phyloP scores from a whole-genome alignment of 2,113 vertebrate species.

The Sylvilagus bachmani region DNA sequence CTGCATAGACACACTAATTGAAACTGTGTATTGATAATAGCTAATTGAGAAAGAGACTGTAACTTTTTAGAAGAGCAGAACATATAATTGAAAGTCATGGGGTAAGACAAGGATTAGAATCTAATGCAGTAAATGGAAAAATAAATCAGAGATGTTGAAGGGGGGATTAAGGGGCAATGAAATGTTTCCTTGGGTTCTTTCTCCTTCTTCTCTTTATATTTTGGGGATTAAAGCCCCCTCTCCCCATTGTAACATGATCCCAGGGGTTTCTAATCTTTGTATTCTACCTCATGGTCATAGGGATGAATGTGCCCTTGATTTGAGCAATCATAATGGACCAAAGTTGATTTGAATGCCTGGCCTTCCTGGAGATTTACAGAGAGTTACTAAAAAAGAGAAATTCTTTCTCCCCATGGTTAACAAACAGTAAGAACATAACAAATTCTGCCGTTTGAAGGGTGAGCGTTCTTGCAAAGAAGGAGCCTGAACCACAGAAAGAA shows the following conservation, averaged over 20 bases:
- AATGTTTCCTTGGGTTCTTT: background rate
- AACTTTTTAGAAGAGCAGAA: background rate
- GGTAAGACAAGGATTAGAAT: background rate
- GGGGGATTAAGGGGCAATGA: background rate
- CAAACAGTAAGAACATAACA: background rate
- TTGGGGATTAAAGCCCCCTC: background rate
- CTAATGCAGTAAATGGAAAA: background rate
- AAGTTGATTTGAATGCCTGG: background rate
- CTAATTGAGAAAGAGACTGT: background rate
- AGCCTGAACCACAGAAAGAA: background rate
- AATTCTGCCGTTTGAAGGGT: background rate
- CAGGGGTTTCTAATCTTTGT: background rate
- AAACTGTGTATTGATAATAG: slow-evolving; percentile 9
- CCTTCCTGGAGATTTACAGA: background rate
- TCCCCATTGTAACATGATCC: background rate
- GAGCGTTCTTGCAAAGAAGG: background rate
- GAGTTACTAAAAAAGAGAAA: background rate
- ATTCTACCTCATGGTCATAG: too few relatives aligned
- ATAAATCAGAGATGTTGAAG: background rate
- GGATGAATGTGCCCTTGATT: background rate
- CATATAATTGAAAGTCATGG: background rate
- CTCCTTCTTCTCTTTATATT: background rate
- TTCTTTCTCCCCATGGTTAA: background rate
- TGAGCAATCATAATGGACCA: background rate
- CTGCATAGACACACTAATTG: background rate